phyloP scores from a whole-genome alignment of 2,113 vertebrate species.

The Erpornis zantholeuca region DNA sequence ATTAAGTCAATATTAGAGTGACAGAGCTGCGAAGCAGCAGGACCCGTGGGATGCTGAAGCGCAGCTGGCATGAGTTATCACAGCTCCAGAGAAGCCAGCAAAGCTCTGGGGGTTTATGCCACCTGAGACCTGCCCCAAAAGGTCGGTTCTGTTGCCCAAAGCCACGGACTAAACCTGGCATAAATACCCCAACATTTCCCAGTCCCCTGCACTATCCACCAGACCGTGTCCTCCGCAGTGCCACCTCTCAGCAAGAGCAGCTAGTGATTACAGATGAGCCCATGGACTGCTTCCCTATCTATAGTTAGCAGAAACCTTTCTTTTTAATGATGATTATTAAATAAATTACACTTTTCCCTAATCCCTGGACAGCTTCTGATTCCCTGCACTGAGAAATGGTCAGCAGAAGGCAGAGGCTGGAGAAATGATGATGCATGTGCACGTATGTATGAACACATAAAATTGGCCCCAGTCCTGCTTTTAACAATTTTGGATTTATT shows the following conservation, averaged over 20 bases:
- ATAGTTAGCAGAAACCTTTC: constrained; percentile 24
- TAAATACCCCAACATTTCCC: not conserved
- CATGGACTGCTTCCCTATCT: not conserved
- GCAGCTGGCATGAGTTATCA: not conserved
- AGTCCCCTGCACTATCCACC: not conserved
- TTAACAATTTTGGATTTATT: constrained; percentile 37
- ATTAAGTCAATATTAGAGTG: not conserved
- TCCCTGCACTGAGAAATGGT: not conserved
- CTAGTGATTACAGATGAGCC: constrained; percentile 17
- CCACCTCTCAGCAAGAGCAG: not conserved
- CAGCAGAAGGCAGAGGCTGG: not conserved
- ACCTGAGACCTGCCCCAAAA: not conserved
- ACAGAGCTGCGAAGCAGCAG: not conserved
- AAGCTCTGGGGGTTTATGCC: not conserved
- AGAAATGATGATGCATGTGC: not conserved
- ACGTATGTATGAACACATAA: not conserved
- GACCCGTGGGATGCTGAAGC: not conserved
- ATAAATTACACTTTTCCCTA: constrained; percentile 24
- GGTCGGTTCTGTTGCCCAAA: not conserved
- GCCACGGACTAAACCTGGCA: not conserved
- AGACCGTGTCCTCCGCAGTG: not conserved
- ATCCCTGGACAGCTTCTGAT: not conserved
- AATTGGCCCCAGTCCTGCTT: not conserved
- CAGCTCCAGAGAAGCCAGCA: not conserved
- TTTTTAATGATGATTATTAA: constrained; percentile 44